These are phyloP conservation scores for Speoplatyrhinus poulsoni DNA, from an alignment of 2,113 vertebrate genomes.

Conservation along the genomic window DNA sequence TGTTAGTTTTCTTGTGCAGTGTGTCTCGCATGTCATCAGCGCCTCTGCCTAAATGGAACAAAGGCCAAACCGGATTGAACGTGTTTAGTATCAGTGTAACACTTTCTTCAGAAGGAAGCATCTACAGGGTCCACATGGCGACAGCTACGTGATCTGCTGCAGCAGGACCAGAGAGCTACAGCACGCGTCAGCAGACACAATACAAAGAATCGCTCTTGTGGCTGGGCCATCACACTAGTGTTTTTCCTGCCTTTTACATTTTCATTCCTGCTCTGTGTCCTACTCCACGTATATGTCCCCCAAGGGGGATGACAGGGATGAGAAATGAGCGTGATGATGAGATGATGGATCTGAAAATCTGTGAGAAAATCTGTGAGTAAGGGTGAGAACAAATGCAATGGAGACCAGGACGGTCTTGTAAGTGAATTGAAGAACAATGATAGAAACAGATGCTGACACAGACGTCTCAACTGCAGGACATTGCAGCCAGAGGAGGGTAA, in stretches of 20 bases:
- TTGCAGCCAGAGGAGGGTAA: slow-evolving; percentile 15
- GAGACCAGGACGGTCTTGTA: slow-evolving; percentile 24
- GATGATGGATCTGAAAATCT: slow-evolving; percentile 66
- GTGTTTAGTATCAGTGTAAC: no score
- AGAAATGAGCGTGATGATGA: slow-evolving; percentile 53
- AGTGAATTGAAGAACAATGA: slow-evolving; percentile 38
- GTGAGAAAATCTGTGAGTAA: slow-evolving; percentile 57
- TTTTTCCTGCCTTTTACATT: slow-evolving; percentile 3
- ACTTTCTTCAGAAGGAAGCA: no score
- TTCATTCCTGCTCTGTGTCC: slow-evolving; percentile 13
- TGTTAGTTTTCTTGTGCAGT: neutral
- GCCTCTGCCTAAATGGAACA: no score
- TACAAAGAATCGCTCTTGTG: no score
- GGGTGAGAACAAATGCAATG: slow-evolving; percentile 26
- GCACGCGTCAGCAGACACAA: no score
- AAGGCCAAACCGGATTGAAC: no score
- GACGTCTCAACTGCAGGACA: slow-evolving; percentile 7
- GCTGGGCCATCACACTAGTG: no score
- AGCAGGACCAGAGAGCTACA: no score
- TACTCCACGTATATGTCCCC: slow-evolving; percentile 52
- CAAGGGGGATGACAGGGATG: slow-evolving; percentile 65
- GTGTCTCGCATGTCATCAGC: neutral
- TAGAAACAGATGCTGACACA: slow-evolving; percentile 39
- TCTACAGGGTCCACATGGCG: no score
- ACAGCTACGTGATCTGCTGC: no score